A percentile compares a stretch with the other conserved stretches of the same genome.
These are phyloP conservation scores for Gobionotothen gibberifrons DNA, from an alignment of 2,797 vertebrate species.

Conservation along the genomic window DNA sequence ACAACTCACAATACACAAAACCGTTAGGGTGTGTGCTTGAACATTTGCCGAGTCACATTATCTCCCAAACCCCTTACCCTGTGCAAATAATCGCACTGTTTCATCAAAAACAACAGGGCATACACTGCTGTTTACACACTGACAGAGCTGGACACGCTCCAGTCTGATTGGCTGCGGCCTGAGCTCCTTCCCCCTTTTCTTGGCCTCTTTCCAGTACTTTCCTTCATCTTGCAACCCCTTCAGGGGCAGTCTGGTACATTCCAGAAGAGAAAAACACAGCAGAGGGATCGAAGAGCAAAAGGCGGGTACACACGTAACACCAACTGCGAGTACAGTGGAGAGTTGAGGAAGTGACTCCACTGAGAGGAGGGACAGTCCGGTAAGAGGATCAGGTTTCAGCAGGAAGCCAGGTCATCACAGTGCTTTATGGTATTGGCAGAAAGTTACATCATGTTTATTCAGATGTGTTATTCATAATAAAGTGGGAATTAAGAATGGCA, in stretches of 20 bases:
- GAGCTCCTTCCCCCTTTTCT: constrained; percentile 49
- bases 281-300: constrained; percentile 38
- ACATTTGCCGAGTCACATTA: constrained; percentile 68
- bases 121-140: constrained; percentile 29
- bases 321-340: constrained; percentile 34
- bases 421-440: constrained; percentile 59
- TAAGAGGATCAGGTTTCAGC: constrained; percentile 71
- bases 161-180: constrained; percentile 46
- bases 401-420: constrained; percentile 56
- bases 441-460: constrained; percentile 60
- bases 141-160: constrained; percentile 33
- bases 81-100: constrained; percentile 58
- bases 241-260: constrained; percentile 64
- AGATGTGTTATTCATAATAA: not conserved
- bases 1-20: constrained; percentile 33
- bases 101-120: constrained; percentile 57
- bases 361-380: constrained; percentile 53
- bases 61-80: constrained; percentile 45
- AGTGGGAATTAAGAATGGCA: not conserved
- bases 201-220: constrained; percentile 48
- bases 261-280: constrained; percentile 68
- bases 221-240: constrained; percentile 41
- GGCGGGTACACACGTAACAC: constrained; percentile 31
- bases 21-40: constrained; percentile 69
- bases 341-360: constrained; percentile 51